phyloP scores from a whole-genome alignment of 2,888 invertebrate genomes.

The Aphelenchoides bicaudatus region DNA sequence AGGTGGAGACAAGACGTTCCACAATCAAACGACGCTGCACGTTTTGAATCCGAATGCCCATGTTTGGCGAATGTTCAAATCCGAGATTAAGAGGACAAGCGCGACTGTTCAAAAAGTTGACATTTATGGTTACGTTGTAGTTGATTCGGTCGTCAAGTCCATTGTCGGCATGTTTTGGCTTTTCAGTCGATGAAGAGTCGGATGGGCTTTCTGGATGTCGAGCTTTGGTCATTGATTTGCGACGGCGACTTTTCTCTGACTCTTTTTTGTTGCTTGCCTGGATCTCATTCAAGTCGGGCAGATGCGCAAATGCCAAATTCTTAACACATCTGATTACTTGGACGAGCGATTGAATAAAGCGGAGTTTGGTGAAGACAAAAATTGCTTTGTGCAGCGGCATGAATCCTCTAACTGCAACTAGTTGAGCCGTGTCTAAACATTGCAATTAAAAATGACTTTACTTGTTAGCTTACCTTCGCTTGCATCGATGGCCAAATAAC shows the following conservation, averaged over 20 bases:
- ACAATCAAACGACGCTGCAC: background rate
- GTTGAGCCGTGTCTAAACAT: constrained; percentile 13
- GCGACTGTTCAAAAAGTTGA: constrained; percentile 1
- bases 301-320: background rate
- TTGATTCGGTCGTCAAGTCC: background rate
- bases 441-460: too few relatives aligned
- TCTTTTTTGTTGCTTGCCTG: background rate
- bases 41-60: background rate
- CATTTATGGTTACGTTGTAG: constrained; percentile 10
- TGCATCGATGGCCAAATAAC: constrained; percentile 13
- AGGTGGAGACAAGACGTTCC: constrained; percentile 4
- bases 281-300: background rate
- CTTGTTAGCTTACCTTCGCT: too few relatives aligned
- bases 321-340: constrained; percentile 13
- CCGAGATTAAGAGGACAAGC: constrained; percentile 7
- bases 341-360: constrained; percentile 15
- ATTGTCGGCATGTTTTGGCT: background rate
- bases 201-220: too few relatives aligned
- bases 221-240: background rate
- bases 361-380: constrained; percentile 19
- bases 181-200: background rate
- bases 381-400: constrained; percentile 12
- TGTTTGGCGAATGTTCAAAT: background rate
- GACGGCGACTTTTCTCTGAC: background rate
- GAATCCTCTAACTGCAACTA: constrained; percentile 5